Conservation (phyloP, 1,140 invertebrate species). For the Caenorhabditis brenneri region DNA sequence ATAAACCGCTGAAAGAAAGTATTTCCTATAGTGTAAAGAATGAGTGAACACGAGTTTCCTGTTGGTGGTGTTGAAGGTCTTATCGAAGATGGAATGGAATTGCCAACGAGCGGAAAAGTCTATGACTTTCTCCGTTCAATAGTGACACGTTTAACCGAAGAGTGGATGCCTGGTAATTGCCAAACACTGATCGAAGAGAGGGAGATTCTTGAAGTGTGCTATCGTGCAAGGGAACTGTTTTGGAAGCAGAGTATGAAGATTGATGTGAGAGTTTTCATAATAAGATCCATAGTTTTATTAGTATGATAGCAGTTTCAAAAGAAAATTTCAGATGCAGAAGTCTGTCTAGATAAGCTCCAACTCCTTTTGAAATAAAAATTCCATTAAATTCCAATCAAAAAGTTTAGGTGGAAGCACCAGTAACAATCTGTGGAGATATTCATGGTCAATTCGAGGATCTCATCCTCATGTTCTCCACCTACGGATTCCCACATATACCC, state of each 20-base stretch:
- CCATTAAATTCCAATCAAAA: not conserved
- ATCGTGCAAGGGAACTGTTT: slow-evolving; percentile 60
- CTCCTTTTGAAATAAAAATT: not conserved
- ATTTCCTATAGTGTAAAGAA: not conserved
- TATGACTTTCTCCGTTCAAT: slow-evolving; percentile 40
- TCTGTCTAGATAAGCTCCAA: not conserved
- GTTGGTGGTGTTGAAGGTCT: not conserved
- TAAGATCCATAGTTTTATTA: not conserved
- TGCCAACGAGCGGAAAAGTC: slow-evolving; percentile 22
- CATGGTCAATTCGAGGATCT: slow-evolving; percentile 72
- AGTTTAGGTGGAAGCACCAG: slow-evolving; percentile 38
- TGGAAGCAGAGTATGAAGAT: slow-evolving; percentile 56
- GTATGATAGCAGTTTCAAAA: no score
- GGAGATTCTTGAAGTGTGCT: slow-evolving; percentile 62
- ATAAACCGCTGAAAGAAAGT: no score
- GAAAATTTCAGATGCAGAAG: not conserved
- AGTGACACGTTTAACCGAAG: slow-evolving; percentile 51
- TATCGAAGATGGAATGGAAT: not conserved
- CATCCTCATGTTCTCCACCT: slow-evolving; percentile 41
- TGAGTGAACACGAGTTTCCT: not conserved
- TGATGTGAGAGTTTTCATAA: slow-evolving; percentile 1
- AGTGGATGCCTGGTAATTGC: slow-evolving; percentile 57
- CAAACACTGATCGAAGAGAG: slow-evolving; percentile 58
- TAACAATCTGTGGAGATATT: slow-evolving; percentile 71
- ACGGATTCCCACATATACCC: slow-evolving; percentile 45